phyloP scores from a whole-genome alignment of 2,888 invertebrate species.

The Caradrina kadenii region DNA sequence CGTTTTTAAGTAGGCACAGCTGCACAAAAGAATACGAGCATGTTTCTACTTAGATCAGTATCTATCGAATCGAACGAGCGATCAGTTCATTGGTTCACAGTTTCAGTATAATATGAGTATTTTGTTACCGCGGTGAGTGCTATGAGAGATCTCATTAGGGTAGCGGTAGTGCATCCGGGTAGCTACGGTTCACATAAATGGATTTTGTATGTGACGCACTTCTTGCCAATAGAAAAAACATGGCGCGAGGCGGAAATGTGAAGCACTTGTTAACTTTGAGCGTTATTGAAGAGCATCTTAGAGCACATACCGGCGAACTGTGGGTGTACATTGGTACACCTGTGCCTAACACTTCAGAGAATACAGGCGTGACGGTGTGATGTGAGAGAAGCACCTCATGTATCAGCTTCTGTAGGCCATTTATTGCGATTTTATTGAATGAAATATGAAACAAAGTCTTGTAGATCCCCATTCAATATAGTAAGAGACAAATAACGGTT shows the following conservation, averaged over 20 bases:
- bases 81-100: conserved; percentile 60
- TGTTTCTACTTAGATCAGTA: conserved; percentile 34
- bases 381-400: too few relatives aligned
- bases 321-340: too few relatives aligned
- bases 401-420: conserved; percentile 23
- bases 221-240: conserved; percentile 69
- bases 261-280: conserved; percentile 62
- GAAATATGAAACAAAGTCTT: conserved; percentile 1
- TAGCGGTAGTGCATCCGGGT: conserved; percentile 64
- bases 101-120: conserved; percentile 52
- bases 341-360: too few relatives aligned
- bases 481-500: not conserved
- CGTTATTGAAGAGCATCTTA: conserved; percentile 64
- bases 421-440: conserved; percentile 14
- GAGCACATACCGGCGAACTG: too few relatives aligned
- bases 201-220: conserved; percentile 79
- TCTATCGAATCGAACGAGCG: conserved; percentile 53
- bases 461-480: not conserved
- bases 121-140: conserved; percentile 56
- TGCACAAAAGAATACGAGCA: conserved; percentile 16
- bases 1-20: conserved; percentile 33
- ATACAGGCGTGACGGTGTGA: too few relatives aligned
- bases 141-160: conserved; percentile 68
- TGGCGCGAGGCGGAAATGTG: conserved; percentile 44
- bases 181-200: conserved; percentile 75